A percentile compares a stretch with the other conserved stretches of the same genome.
These are phyloP conservation scores for Thalassaphorura encarpata DNA, from an alignment of 1,140 invertebrate genomes.

Conservation along the genomic window DNA sequence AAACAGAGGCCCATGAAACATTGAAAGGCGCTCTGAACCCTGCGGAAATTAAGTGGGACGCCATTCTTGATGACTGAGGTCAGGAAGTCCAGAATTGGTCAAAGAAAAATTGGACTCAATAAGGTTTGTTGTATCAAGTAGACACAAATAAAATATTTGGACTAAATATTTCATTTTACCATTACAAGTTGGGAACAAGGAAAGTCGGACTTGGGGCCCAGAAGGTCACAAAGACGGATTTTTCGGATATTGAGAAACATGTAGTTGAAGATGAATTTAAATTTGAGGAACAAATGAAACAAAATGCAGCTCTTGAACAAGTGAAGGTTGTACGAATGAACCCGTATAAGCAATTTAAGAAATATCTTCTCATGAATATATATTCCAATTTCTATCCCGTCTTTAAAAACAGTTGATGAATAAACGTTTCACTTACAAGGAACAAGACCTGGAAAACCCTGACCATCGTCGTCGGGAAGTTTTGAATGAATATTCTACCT, in stretches of 20 bases:
- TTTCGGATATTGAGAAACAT: slow-evolving; percentile 88
- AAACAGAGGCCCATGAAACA: too few species aligned
- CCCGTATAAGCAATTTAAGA: slow-evolving; percentile 4
- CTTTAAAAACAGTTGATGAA: too few species aligned
- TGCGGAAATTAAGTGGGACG: slow-evolving; percentile 38
- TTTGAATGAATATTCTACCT: slow-evolving; percentile 61
- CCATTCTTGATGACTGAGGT: slow-evolving; percentile 34
- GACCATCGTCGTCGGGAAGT: slow-evolving; percentile 73
- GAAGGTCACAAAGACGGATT: slow-evolving; percentile 85
- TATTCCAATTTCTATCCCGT: too few species aligned
- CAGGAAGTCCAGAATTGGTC: slow-evolving; percentile 60
- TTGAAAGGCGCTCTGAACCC: too few species aligned
- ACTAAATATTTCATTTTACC: too few species aligned
- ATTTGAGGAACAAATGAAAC: slow-evolving; percentile 45
- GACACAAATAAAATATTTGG: too few species aligned
- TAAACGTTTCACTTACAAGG: too few species aligned
- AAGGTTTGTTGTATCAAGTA: too few species aligned
- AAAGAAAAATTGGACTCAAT: slow-evolving; percentile 49
- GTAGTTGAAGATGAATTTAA: slow-evolving; percentile 67
- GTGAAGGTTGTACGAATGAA: slow-evolving; percentile 43
- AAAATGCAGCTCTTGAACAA: slow-evolving; percentile 44
- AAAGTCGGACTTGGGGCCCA: slow-evolving; percentile 92
- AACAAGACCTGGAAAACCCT: too few species aligned
- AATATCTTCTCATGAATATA: too few species aligned
- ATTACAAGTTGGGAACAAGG: slow-evolving; percentile 61